These are phyloP conservation scores for Pediacus dermestoides DNA, from an alignment of 2,888 invertebrate species.

Conservation along the genomic window DNA sequence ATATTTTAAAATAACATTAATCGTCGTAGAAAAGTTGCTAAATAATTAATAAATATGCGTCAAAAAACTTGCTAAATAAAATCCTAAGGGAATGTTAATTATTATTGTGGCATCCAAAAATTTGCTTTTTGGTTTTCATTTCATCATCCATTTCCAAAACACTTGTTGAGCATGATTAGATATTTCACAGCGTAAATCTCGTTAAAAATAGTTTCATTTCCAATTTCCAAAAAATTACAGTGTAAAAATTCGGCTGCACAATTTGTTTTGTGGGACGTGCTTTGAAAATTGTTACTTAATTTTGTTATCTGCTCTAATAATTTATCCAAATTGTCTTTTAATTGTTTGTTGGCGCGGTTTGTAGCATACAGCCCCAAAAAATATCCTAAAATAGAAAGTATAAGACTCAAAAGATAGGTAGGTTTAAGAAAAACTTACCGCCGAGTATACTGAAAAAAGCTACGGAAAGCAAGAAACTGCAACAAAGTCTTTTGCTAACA, in stretches of 20 bases:
- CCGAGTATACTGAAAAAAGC: slow-evolving; percentile 51
- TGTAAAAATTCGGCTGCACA: slow-evolving; percentile 19
- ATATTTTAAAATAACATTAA: too few relatives aligned
- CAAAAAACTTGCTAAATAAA: too few relatives aligned
- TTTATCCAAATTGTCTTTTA: slow-evolving; percentile 39
- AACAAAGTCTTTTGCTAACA: slow-evolving; percentile 34
- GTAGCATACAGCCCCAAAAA: slow-evolving; percentile 50
- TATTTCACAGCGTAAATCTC: slow-evolving; percentile 16
- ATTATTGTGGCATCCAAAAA: too few relatives aligned
- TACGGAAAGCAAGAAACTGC: slow-evolving; percentile 50
- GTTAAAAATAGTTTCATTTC: too few relatives aligned
- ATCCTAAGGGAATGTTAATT: too few relatives aligned
- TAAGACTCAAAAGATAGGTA: background rate
- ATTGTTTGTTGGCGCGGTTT: slow-evolving; percentile 43
- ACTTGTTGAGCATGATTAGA: slow-evolving; percentile 24
- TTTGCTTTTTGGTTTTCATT: too few relatives aligned
- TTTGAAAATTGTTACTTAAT: slow-evolving; percentile 26
- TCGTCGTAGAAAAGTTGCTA: too few relatives aligned
- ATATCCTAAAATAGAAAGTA: slow-evolving; percentile 44
- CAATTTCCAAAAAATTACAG: slow-evolving; percentile 23
- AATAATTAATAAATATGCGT: too few relatives aligned
- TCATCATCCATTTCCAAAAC: slow-evolving; percentile 26
- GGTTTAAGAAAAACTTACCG: slow-evolving; percentile 36
- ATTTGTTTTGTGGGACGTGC: slow-evolving; percentile 21
- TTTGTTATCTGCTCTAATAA: slow-evolving; percentile 22